Conservation (phyloP, 2,888 invertebrate genomes). For the Argyresthia albistria region DNA sequence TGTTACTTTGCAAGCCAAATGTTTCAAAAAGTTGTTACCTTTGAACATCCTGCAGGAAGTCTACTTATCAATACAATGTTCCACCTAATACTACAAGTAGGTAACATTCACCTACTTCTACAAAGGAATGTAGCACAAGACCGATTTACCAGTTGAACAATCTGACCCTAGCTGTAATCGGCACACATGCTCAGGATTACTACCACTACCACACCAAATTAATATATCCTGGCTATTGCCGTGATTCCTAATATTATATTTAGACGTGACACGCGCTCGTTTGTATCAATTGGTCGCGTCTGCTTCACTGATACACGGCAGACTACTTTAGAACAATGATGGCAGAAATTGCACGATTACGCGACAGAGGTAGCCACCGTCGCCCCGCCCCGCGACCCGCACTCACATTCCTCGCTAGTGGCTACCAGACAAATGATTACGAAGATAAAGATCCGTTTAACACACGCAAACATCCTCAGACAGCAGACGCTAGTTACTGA, state of each 20-base stretch:
- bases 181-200: constrained; percentile 46
- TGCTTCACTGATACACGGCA: constrained; percentile 66
- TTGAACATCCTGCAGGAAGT: no score
- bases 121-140: no score
- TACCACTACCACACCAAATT: constrained; percentile 63
- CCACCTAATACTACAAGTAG: not conserved
- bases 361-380: constrained; percentile 42
- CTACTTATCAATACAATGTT: no score
- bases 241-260: constrained; percentile 74
- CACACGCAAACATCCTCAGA: constrained; percentile 5
- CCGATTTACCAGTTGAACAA: constrained; percentile 2
- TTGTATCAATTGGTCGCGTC: constrained; percentile 71
- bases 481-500: not conserved
- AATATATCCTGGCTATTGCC: constrained; percentile 73
- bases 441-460: constrained; percentile 38
- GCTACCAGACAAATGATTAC: constrained; percentile 47
- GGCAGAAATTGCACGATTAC: constrained; percentile 68
- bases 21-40: no score
- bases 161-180: constrained; percentile 17
- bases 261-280: constrained; percentile 72
- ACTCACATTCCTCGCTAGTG: not conserved
- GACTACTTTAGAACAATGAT: constrained; percentile 71
- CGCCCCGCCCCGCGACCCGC: constrained; percentile 46
- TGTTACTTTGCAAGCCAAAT: no score
- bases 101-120: not conserved